phyloP scores from a whole-genome alignment of 2,888 invertebrate genomes.

The Hanleya hanleyi region DNA sequence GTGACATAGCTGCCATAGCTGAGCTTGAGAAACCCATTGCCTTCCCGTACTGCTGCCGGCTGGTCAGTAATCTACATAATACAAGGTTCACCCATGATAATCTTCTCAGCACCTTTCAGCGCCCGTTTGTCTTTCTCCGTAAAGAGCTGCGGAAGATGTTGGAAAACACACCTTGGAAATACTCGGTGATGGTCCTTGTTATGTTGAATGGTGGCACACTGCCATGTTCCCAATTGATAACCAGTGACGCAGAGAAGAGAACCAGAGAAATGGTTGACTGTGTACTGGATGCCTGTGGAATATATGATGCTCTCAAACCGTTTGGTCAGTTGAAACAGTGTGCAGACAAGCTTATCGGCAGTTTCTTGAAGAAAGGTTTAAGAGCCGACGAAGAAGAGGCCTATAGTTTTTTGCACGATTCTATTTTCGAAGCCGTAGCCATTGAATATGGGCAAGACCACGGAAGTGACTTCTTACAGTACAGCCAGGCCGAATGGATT shows the following conservation, averaged over 20 bases:
- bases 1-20: not conserved
- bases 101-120: not conserved
- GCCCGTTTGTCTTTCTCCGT: not conserved
- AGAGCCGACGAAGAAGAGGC: not conserved
- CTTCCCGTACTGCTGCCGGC: not conserved
- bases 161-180: not conserved
- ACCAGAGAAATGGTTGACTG: not conserved
- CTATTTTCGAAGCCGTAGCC: not conserved
- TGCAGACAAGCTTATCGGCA: not conserved
- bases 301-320: not conserved
- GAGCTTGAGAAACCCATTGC: not conserved
- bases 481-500: not conserved
- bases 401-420: not conserved
- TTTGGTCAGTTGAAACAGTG: not conserved
- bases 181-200: not conserved
- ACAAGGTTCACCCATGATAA: not conserved
- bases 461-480: not conserved
- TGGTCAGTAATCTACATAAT: not conserved
- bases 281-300: not conserved
- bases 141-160: not conserved
- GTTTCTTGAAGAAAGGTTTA: not conserved
- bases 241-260: not conserved
- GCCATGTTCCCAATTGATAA: not conserved
- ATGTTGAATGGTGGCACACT: not conserved
- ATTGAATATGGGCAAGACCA: not conserved